Evolutionary conservation across 2,888 invertebrate genomes (phyloP).

Genomic region (Netelia melanura): DNA sequence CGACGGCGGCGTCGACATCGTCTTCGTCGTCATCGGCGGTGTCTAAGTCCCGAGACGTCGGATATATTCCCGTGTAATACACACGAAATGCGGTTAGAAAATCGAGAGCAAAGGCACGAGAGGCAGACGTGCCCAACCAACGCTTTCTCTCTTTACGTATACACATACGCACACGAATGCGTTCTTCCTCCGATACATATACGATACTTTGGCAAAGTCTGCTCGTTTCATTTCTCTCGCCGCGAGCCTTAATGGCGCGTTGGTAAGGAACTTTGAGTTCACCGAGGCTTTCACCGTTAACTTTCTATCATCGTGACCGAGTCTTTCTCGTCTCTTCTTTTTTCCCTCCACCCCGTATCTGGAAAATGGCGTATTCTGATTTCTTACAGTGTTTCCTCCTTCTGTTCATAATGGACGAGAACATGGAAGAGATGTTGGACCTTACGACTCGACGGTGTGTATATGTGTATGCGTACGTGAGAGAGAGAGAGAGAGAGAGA

Average conservation of each 20-base stretch:
- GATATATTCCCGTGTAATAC: background rate
- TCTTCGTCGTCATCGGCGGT: background rate
- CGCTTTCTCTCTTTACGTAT: background rate
- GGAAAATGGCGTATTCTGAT: background rate
- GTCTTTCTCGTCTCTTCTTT: background rate
- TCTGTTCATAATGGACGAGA: constrained; percentile 18
- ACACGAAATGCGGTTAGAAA: constrained; percentile 11
- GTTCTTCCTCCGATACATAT: background rate
- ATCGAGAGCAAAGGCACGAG: background rate
- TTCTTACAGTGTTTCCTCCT: background rate
- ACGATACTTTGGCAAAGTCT: background rate
- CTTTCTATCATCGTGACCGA: constrained; percentile 24
- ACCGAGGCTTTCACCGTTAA: constrained; percentile 10
- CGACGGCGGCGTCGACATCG: background rate
- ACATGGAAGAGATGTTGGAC: constrained; percentile 29
- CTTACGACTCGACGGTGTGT: constrained; percentile 18
- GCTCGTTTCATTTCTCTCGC: constrained; percentile 1
- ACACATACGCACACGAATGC: background rate
- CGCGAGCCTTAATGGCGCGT: constrained; percentile 30
- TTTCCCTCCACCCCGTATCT: background rate
- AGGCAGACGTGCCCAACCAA: background rate
- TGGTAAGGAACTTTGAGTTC: constrained; percentile 53
- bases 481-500: constrained; percentile 32
- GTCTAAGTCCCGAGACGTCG: constrained; percentile 5
- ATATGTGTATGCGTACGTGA: constrained; percentile 24